Percentiles rank a stretch among this genome's conserved stretches.
Conservation (phyloP, 2,797 vertebrate species). For the Chaetophractus vellerosus region DNA sequence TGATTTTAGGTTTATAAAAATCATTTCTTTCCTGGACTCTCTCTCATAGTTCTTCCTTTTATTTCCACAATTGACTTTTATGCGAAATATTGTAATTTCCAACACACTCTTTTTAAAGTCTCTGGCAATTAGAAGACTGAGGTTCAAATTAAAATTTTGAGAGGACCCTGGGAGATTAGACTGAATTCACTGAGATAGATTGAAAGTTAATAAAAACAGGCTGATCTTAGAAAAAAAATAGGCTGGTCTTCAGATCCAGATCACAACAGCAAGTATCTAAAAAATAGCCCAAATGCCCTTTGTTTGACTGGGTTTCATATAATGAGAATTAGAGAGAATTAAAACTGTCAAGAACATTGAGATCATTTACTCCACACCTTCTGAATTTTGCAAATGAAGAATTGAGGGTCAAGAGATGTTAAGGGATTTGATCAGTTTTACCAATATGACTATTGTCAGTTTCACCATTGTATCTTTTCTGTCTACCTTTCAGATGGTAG, state of each 20-base stretch:
- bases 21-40: constrained; percentile 39
- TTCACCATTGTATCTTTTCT: not conserved
- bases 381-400: constrained; percentile 24
- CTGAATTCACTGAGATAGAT: constrained; percentile 39
- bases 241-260: constrained; percentile 37
- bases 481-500: constrained; percentile 18
- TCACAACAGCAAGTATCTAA: constrained; percentile 8
- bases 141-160: constrained; percentile 58
- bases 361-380: not conserved
- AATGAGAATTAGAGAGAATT: constrained; percentile 56
- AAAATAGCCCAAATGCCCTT: constrained; percentile 21
- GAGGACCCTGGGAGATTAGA: constrained; percentile 10
- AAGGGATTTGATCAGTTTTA: not conserved
- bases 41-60: constrained; percentile 36
- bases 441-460: not conserved
- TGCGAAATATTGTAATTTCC: constrained; percentile 10
- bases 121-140: constrained; percentile 64
- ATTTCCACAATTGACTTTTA: constrained; percentile 42
- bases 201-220: constrained; percentile 47
- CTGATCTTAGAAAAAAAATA: not conserved
- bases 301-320: not conserved
- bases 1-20: constrained; percentile 66
- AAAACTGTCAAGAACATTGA: not conserved
- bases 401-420: not conserved
- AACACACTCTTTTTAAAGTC: not conserved